These are phyloP conservation scores for Acheta domesticus DNA, from an alignment of 2,888 invertebrate species.

Conservation along the genomic window DNA sequence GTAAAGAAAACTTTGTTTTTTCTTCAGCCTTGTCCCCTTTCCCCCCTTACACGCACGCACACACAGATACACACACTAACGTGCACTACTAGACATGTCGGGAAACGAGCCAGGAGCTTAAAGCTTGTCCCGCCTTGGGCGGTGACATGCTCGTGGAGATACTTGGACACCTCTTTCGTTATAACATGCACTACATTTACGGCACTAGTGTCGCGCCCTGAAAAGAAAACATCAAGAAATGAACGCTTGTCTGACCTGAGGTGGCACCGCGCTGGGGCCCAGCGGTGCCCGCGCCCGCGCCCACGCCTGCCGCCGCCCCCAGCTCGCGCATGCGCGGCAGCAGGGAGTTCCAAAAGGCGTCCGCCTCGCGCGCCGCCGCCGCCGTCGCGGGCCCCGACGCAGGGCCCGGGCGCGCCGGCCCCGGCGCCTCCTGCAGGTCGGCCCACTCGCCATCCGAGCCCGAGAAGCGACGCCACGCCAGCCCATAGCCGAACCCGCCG, in stretches of 20 bases:
- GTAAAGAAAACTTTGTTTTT: no score
- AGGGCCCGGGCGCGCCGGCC: background rate
- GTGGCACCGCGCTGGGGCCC: background rate
- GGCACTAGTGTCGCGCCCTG: no score
- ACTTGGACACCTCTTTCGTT: no score
- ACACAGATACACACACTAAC: no score
- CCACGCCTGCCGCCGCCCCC: background rate
- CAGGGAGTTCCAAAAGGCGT: conserved; percentile 41
- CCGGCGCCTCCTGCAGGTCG: background rate
- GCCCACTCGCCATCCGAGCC: background rate
- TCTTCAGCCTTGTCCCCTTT: no score
- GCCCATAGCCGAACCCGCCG: conserved; percentile 19
- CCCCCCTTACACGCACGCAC: no score
- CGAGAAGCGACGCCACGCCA: conserved; percentile 18
- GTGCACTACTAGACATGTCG: no score
- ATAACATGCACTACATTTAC: no score
- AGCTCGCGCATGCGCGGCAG: conserved; percentile 37
- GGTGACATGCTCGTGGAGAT: no score
- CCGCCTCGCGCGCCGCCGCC: conserved; percentile 20
- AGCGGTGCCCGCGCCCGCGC: background rate
- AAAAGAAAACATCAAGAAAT: no score
- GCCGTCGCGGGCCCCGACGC: background rate
- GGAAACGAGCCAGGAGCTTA: no score
- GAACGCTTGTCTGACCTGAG: background rate
- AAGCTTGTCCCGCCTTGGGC: no score